Conservation (phyloP, 2,888 invertebrate species). For the Endotricha flammealis region DNA sequence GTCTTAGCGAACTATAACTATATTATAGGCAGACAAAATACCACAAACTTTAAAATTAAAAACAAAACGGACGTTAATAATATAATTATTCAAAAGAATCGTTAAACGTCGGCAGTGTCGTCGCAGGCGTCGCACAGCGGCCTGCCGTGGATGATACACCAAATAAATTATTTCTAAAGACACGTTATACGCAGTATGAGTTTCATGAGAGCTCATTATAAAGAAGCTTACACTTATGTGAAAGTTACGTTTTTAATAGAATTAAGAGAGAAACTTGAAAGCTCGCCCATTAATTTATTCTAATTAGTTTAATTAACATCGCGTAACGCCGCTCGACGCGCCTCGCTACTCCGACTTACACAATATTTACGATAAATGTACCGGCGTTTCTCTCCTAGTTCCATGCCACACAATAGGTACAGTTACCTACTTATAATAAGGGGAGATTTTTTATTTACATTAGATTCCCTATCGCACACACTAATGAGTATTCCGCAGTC, state of each 20-base stretch:
- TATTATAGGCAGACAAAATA: slow-evolving; percentile 16
- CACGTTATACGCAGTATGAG: slow-evolving; percentile 19
- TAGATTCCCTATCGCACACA: slow-evolving; percentile 14
- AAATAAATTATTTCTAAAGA: slow-evolving; percentile 14
- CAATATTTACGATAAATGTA: slow-evolving; percentile 25
- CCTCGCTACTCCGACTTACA: slow-evolving; percentile 30
- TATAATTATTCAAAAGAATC: slow-evolving; percentile 4
- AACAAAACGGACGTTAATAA: slow-evolving; percentile 5
- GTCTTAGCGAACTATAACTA: slow-evolving; percentile 13
- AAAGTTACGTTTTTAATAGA: slow-evolving; percentile 31
- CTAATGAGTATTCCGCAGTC: slow-evolving; percentile 21
- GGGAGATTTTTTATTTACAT: slow-evolving; percentile 18
- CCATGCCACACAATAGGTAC: slow-evolving; percentile 14
- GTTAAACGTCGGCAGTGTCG: no score
- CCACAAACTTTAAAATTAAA: slow-evolving; percentile 7
- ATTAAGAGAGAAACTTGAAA: slow-evolving; percentile 43
- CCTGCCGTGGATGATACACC: no score
- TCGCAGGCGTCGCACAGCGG: no score
- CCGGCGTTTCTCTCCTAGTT: slow-evolving; percentile 19
- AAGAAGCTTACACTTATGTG: slow-evolving; percentile 30
- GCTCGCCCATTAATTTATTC: slow-evolving; percentile 50
- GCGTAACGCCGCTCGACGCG: slow-evolving; percentile 49
- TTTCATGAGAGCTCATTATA: slow-evolving; percentile 27
- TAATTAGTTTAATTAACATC: slow-evolving; percentile 64
- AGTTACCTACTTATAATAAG: slow-evolving; percentile 13